phyloP scores from a whole-genome alignment of 2,113 vertebrate species.

The Cinclus cinclus region DNA sequence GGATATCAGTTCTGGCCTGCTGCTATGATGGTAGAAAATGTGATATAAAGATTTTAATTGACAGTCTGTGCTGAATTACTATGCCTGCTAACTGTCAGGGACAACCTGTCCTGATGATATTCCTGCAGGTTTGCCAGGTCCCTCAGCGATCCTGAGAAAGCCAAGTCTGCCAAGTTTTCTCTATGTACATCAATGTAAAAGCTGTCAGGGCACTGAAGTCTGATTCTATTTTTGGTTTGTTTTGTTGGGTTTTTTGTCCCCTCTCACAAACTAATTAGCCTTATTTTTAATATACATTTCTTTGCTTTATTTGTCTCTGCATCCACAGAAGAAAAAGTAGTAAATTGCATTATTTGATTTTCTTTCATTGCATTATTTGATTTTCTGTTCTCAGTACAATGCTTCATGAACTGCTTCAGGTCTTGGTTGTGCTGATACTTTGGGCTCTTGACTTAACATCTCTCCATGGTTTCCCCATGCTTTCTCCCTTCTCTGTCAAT shows the following conservation, averaged over 20 bases:
- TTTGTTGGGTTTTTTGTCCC: not conserved
- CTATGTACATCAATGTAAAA: not conserved
- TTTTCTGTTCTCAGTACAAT: not conserved
- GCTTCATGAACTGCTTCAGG: not conserved
- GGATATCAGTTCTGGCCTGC: not conserved
- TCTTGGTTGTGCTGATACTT: not conserved
- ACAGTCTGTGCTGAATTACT: not conserved
- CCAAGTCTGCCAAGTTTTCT: not conserved
- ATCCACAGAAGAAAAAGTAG: not conserved
- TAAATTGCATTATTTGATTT: not conserved
- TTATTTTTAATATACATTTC: not conserved
- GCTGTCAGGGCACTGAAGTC: not conserved
- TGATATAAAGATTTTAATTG: conserved; percentile 15
- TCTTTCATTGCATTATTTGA: not conserved
- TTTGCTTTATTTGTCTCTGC: not conserved
- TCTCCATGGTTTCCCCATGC: not conserved
- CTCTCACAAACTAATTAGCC: not conserved
- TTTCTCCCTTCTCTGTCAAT: not conserved
- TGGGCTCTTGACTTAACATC: not conserved
- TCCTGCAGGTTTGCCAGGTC: not conserved
- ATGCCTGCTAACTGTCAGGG: not conserved
- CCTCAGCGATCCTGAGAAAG: not conserved
- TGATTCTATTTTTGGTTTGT: not conserved
- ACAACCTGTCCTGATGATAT: not conserved
- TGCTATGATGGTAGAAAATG: not conserved